phyloP scores from a whole-genome alignment of 2,888 invertebrate species.

The Drosophila prostipennis region DNA sequence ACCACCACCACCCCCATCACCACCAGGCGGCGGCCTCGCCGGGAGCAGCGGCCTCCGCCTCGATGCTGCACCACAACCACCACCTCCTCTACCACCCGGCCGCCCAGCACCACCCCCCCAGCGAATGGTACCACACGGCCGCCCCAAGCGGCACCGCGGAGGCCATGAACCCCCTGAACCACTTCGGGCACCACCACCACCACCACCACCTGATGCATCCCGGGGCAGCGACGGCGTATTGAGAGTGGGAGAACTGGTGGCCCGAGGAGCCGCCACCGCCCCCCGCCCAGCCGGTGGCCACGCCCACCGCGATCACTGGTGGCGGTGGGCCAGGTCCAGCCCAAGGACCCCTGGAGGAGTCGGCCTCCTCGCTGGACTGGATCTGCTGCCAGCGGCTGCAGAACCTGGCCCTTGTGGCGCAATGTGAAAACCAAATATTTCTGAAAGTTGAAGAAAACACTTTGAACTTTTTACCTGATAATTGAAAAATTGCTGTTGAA shows the following conservation, averaged over 20 bases:
- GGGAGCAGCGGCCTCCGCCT: constrained; percentile 75
- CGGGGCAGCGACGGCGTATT: constrained; percentile 91
- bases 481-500: constrained; percentile 78
- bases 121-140: constrained; percentile 84
- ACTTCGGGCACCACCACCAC: constrained; percentile 87
- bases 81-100: constrained; percentile 84
- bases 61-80: constrained; percentile 83
- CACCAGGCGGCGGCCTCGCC: constrained; percentile 74
- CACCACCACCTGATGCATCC: constrained; percentile 88
- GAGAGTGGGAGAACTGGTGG: constrained; percentile 85
- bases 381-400: constrained; percentile 71
- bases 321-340: constrained; percentile 8
- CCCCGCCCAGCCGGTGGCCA: constrained; percentile 27
- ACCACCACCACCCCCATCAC: constrained; percentile 75
- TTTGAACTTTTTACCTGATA: constrained; percentile 79
- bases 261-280: constrained; percentile 65
- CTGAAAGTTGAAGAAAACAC: constrained; percentile 75
- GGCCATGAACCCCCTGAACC: constrained; percentile 84
- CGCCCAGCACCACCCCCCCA: constrained; percentile 83
- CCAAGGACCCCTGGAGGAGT: constrained; percentile 44
- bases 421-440: constrained; percentile 80
- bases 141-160: constrained; percentile 83
- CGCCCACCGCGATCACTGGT: constrained; percentile 18
- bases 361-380: constrained; percentile 64
- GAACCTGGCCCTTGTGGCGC: constrained; percentile 71